Base-by-base conservation (phyloP, 2,113 vertebrate genomes). In the Fregata magnificens region DNA sequence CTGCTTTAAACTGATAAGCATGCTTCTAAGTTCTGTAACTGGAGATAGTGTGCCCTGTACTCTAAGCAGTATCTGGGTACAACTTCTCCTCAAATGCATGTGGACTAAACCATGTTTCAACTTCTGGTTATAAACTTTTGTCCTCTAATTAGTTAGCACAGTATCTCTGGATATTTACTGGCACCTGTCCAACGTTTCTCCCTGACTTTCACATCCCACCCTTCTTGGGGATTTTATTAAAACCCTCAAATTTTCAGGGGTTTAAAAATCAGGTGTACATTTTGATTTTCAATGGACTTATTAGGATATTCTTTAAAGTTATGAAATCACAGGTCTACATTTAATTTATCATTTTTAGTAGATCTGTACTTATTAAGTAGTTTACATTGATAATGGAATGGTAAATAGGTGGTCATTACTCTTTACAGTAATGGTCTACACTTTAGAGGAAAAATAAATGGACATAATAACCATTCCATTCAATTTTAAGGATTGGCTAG, bases 131-230 rank as follows among this genome's bases (percentile, higher is more conserved):
- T 86, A 94, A 92, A 62, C 14, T 11, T 91, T 82, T 88, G 6
- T 55, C 97, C 78, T 92, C 66, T 90, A 87, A 82, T 88, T 93
- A 86, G 19, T n/a, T 82, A 91, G 40, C 73, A 76, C 13, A 86
- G 8, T 69, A 21, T 11, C 58, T 89, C 50, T 94, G 77, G 69
- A 42, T 74, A 34, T 61, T 93, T 94, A 42, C 34, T 83, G 50
- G 5, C 67, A 93, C 28, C 63, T 95, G 38, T 86, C 18, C 32
- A 79, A 80, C 16, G 9, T 8, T 79, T 91, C 76, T 89, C 19
- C 86, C 73, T 31, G 66, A 45, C 58, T 93, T 65, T 92, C 29
- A 55, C 24, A 6, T 72, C 59, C 14, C 16, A 52, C 29, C 0
- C 3, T 52, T 58, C 14, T 3, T n/a, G 19, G 7, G 28, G 25